A percentile compares a stretch with the other conserved stretches of the same genome.
phyloP scores from a whole-genome alignment of 2,888 invertebrate genomes.

The Synanthedon tipuliformis region DNA sequence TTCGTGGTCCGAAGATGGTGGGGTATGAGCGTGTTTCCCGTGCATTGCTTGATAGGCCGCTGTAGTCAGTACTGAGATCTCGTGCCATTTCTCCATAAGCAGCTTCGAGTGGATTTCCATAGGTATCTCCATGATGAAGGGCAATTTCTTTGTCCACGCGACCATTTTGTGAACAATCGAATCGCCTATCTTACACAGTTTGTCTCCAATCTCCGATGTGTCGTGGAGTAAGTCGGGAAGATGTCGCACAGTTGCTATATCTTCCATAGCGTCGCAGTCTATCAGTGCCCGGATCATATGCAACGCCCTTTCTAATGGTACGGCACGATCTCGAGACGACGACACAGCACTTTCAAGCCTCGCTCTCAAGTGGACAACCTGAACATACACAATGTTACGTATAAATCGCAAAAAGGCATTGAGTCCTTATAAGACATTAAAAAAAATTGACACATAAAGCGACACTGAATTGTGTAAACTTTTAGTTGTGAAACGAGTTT shows the following conservation, averaged over 20 bases:
- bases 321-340: constrained; percentile 84
- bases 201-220: constrained; percentile 91
- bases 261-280: constrained; percentile 97
- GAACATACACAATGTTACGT: constrained; percentile 9
- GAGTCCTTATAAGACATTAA: neutral
- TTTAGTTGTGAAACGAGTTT: neutral
- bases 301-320: constrained; percentile 85
- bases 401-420: neutral
- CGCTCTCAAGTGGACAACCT: constrained; percentile 86
- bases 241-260: constrained; percentile 92
- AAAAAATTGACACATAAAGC: neutral
- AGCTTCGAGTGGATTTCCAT: constrained; percentile 96
- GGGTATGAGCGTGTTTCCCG: constrained; percentile 68
- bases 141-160: constrained; percentile 98
- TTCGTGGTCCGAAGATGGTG: constrained; percentile 69
- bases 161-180: constrained; percentile 98
- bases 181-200: constrained; percentile 95
- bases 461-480: neutral
- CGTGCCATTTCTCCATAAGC: constrained; percentile 98
- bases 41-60: constrained; percentile 95
- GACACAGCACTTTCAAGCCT: constrained; percentile 89
- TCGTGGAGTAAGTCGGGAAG: constrained; percentile 91
- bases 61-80: constrained; percentile 92
- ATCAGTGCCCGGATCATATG: constrained; percentile 93
- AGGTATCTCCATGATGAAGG: constrained; percentile 96